phyloP scores from a whole-genome alignment of 2,797 vertebrate species.

The Miichthys miiuy region DNA sequence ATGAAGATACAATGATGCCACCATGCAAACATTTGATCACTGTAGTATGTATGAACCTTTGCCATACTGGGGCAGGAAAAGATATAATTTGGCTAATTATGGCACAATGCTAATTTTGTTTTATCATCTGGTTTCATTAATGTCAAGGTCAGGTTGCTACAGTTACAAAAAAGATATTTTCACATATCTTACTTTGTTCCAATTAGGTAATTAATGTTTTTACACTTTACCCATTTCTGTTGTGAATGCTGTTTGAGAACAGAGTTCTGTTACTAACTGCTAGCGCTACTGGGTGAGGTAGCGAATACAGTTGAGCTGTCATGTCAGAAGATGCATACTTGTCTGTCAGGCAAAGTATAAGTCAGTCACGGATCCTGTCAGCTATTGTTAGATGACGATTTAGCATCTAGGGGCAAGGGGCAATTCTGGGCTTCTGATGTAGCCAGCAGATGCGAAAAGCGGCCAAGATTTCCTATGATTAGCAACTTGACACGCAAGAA shows the following conservation, averaged over 20 bases:
- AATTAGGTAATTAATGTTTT: not conserved
- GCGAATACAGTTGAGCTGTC: not conserved
- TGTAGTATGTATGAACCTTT: not conserved
- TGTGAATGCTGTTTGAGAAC: not conserved
- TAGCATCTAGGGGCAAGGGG: too few species aligned
- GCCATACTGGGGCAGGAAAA: not conserved
- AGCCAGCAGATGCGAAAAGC: too few species aligned
- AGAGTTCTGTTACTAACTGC: not conserved
- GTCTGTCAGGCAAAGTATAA: too few species aligned
- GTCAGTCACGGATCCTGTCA: too few species aligned
- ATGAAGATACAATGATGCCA: not conserved
- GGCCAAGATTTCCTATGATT: too few species aligned
- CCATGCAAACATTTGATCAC: not conserved
- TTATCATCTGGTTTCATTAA: not conserved
- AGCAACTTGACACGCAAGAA: too few species aligned
- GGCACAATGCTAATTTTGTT: not conserved
- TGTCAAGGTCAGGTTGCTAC: not conserved
- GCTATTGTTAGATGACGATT: too few species aligned
- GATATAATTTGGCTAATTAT: not conserved
- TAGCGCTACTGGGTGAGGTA: not conserved
- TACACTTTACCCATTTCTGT: not conserved
- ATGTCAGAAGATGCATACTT: not conserved
- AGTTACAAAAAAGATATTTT: not conserved
- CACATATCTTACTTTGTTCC: not conserved
- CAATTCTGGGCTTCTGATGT: too few species aligned